Percentiles rank a stretch among this genome's conserved stretches.
These are phyloP conservation scores for Bombyx mori DNA, from an alignment of 1,140 invertebrate genomes.

Conservation along the genomic window DNA sequence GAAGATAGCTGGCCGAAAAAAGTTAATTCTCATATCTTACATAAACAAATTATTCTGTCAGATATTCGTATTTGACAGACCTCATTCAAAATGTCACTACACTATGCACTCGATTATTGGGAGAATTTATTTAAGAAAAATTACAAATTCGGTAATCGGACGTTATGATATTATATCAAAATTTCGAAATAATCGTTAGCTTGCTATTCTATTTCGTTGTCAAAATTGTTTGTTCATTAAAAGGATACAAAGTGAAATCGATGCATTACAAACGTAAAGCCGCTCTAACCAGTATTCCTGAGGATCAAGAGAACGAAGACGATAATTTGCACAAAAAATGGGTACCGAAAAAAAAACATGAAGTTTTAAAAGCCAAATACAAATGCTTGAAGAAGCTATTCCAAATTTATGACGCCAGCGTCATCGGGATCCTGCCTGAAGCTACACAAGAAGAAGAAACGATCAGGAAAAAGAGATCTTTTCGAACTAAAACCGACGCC, in stretches of 20 bases:
- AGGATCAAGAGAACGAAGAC: constrained; percentile 37
- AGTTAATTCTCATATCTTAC: no score
- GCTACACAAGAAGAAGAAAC: constrained; percentile 15
- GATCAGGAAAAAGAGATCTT: constrained; percentile 32
- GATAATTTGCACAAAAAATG: constrained; percentile 36
- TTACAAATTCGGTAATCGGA: constrained; percentile 15
- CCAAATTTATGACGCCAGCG: constrained; percentile 57
- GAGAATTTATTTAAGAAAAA: constrained; percentile 24
- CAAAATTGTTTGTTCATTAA: constrained; percentile 38
- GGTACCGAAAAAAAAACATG: constrained; percentile 63
- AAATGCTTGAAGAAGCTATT: constrained; percentile 62
- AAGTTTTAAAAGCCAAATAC: constrained; percentile 58
- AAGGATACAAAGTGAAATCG: constrained; percentile 15
- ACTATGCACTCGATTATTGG: constrained; percentile 29
- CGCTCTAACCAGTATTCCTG: constrained; percentile 36
- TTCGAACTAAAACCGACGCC: constrained; percentile 34
- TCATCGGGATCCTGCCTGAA: constrained; percentile 51
- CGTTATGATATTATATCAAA: constrained; percentile 54
- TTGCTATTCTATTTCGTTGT: constrained; percentile 32
- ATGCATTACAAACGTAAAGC: constrained; percentile 40
- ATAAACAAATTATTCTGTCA: no score
- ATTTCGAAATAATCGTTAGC: constrained; percentile 46
- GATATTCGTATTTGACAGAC: not conserved
- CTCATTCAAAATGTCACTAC: constrained; percentile 37
- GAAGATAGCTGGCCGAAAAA: no score